A percentile compares a stretch with the other conserved stretches of the same genome.
phyloP scores from a whole-genome alignment of 2,888 invertebrate genomes.

The Eremobia ochroleuca region DNA sequence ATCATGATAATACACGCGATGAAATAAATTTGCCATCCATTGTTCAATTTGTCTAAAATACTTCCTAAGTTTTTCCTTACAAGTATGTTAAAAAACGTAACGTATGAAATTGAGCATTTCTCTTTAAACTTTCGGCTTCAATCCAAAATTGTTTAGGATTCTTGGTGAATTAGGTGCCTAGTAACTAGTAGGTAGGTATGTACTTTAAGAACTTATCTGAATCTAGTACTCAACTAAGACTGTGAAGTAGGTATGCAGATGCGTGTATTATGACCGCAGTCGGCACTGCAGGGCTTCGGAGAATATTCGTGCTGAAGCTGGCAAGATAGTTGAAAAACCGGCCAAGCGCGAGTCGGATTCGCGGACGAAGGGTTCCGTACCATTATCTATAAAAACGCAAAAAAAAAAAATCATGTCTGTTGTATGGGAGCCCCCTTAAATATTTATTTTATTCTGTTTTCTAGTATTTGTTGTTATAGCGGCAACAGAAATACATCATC shows the following conservation, averaged over 20 bases:
- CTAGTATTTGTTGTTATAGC: too few relatives aligned
- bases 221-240: neutral
- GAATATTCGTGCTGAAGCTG: neutral
- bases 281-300: neutral
- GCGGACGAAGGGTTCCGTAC: too few relatives aligned
- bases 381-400: too few relatives aligned
- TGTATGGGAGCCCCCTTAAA: too few relatives aligned
- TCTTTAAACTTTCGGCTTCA: neutral
- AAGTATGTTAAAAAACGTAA: neutral
- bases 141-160: neutral
- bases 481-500: too few relatives aligned
- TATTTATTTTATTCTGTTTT: too few relatives aligned
- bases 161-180: neutral
- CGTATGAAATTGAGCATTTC: neutral
- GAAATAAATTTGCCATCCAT: neutral
- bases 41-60: neutral
- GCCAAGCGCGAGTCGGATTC: too few relatives aligned
- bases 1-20: neutral
- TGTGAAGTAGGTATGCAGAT: neutral
- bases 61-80: neutral
- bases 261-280: neutral
- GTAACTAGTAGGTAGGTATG: neutral
- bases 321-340: neutral
- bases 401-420: too few relatives aligned
- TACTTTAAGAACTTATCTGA: slow-evolving; percentile 2